A percentile compares a stretch with the other conserved stretches of the same genome.
Evolutionary conservation across 2,888 invertebrate species (phyloP).

Genomic region (Carterocephalus palaemon): DNA sequence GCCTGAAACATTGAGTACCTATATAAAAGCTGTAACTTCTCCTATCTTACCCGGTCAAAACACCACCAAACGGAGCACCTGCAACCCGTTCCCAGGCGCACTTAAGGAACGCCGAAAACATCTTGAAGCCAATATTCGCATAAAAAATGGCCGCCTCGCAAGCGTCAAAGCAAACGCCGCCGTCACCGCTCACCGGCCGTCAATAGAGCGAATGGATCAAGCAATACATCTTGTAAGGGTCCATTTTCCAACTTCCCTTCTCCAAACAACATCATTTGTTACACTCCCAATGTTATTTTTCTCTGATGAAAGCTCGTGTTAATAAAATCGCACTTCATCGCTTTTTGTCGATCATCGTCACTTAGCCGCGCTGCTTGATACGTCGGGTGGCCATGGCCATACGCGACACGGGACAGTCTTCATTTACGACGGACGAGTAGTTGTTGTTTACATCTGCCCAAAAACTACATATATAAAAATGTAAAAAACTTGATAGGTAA

Average conservation of each 20-base stretch:
- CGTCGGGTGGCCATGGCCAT: conserved; percentile 40
- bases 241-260: conserved; percentile 52
- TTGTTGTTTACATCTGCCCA: no score
- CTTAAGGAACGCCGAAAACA: conserved; percentile 9
- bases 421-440: background rate
- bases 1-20: no score
- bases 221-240: conserved; percentile 44
- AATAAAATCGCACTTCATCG: conserved; percentile 77
- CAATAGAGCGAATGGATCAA: conserved; percentile 43
- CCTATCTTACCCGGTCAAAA: no score
- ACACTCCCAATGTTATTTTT: conserved; percentile 69
- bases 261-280: conserved; percentile 78
- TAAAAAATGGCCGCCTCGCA: conserved; percentile 18
- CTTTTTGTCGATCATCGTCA: conserved; percentile 79
- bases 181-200: conserved; percentile 60
- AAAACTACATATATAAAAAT: no score
- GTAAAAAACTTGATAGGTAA: no score
- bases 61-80: no score
- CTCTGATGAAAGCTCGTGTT: conserved; percentile 72
- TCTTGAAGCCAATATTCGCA: conserved; percentile 26
- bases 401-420: background rate
- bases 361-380: conserved; percentile 56
- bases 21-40: no score
- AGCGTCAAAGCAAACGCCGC: conserved; percentile 33
- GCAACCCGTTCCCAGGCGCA: conserved; percentile 5